Conservation (phyloP, 2,888 invertebrate species). For the Nasonovia ribisnigri region DNA sequence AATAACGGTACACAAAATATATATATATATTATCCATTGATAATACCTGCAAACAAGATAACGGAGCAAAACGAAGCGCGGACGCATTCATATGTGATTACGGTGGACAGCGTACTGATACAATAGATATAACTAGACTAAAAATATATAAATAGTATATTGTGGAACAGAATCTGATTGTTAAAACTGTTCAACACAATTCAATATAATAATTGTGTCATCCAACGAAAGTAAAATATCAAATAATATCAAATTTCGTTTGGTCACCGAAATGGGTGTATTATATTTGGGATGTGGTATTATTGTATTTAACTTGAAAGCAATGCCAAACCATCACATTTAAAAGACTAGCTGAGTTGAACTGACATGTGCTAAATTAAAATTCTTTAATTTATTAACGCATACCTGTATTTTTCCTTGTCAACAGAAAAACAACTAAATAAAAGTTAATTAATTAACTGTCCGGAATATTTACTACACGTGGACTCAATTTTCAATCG, state of each 20-base stretch:
- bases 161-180: not conserved
- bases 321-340: not conserved
- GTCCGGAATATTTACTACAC: not conserved
- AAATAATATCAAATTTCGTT: not conserved
- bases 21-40: not conserved
- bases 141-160: not conserved
- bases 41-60: not conserved
- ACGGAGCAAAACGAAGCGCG: not conserved
- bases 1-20: not conserved
- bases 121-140: not conserved
- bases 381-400: not conserved
- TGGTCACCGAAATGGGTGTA: not conserved
- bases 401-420: not conserved
- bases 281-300: not conserved
- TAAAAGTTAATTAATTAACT: not conserved
- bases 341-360: not conserved
- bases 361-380: not conserved
- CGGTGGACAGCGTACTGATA: not conserved
- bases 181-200: not conserved
- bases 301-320: not conserved
- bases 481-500: not conserved
- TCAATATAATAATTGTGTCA: not conserved
- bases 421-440: not conserved
- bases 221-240: not conserved
- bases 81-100: not conserved